Evolutionary conservation across 2,797 vertebrate species (phyloP).

Genomic region (Pipistrellus pygmaeus): DNA sequence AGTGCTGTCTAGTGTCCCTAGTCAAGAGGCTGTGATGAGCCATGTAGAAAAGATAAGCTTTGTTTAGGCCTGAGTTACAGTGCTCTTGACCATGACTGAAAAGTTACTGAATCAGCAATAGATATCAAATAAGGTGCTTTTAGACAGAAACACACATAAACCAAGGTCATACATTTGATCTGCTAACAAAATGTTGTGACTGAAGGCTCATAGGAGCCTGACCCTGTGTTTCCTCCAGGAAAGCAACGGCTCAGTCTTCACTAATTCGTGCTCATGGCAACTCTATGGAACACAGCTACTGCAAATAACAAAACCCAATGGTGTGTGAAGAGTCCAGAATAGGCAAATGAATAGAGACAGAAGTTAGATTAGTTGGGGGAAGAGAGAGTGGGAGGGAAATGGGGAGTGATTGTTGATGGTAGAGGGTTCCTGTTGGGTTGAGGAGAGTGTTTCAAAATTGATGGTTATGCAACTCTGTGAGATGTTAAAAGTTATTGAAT

Average conservation of each 20-base stretch:
- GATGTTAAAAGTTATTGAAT: neutral
- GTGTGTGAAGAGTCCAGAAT: neutral
- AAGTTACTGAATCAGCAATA: neutral
- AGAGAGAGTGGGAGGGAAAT: neutral
- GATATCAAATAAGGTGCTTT: neutral
- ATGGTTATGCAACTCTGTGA: neutral
- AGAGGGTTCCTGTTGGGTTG: neutral
- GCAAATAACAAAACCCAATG: neutral
- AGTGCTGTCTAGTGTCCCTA: neutral
- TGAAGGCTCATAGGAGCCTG: neutral
- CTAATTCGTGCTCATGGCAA: neutral
- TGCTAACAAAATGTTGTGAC: neutral
- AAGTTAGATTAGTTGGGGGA: neutral
- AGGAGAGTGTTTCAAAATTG: neutral
- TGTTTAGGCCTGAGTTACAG: neutral
- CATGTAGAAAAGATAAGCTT: neutral
- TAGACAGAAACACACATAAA: neutral
- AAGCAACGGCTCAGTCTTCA: neutral
- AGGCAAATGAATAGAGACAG: neutral
- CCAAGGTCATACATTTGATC: neutral
- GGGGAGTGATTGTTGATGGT: no score
- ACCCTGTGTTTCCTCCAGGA: neutral
- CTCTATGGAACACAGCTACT: neutral
- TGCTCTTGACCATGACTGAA: neutral
- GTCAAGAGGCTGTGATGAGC: neutral